Percentiles rank a stretch among this genome's conserved stretches.
These are phyloP conservation scores for Norana najaformis DNA, from an alignment of 2,888 invertebrate genomes.

Conservation along the genomic window DNA sequence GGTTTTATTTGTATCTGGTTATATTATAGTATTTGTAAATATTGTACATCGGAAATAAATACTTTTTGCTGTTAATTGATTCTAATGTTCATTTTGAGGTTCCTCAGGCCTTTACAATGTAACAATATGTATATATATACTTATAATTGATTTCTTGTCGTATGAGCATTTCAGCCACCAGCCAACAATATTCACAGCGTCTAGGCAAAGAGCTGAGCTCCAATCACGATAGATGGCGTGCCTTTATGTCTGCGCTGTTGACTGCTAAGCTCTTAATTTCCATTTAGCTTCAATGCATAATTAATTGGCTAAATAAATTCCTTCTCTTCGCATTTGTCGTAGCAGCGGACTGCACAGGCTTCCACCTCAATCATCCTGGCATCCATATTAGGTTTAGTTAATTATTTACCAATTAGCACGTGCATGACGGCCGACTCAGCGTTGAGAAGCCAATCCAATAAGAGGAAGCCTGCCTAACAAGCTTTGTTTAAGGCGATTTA, in stretches of 20 bases:
- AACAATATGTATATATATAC: neutral
- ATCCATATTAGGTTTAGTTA: neutral
- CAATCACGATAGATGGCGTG: neutral
- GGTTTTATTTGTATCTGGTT: too few relatives aligned
- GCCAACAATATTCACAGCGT: neutral
- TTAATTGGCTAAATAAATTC: neutral
- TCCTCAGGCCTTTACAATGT: neutral
- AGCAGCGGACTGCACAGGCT: neutral
- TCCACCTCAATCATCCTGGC: neutral
- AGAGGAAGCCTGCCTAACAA: neutral
- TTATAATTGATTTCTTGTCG: neutral
- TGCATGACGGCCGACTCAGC: neutral
- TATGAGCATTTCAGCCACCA: neutral
- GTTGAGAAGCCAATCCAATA: neutral
- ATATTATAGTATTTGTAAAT: too few relatives aligned
- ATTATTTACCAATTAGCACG: neutral
- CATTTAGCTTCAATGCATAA: constrained; percentile 13
- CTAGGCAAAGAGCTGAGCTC: neutral
- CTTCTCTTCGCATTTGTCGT: neutral
- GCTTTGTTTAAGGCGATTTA: neutral
- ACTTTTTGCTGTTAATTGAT: too few relatives aligned
- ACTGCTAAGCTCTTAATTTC: neutral
- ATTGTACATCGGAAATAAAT: too few relatives aligned
- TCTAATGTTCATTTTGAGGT: too few relatives aligned
- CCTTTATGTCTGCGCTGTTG: neutral